These are phyloP conservation scores for Carassius auratus DNA, from an alignment of 2,113 vertebrate genomes.

Conservation along the genomic window DNA sequence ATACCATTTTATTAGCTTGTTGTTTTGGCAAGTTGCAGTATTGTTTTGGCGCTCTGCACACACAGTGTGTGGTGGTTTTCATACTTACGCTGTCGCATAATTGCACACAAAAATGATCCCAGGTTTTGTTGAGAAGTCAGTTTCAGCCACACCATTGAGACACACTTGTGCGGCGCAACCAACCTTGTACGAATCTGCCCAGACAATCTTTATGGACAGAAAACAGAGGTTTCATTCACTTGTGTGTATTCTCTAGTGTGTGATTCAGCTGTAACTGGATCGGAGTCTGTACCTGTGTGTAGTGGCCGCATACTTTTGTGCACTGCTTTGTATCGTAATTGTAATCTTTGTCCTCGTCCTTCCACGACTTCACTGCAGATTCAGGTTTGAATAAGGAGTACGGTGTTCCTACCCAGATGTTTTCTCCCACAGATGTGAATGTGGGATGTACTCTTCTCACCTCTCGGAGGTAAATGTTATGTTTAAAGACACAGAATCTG, in stretches of 20 bases:
- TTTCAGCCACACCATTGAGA: constrained; percentile 48
- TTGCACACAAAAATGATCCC: constrained; percentile 69
- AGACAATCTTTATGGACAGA: constrained; percentile 66
- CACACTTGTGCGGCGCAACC: constrained; percentile 69
- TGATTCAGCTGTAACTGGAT: not conserved
- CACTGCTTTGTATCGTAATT: not conserved
- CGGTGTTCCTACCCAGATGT: constrained; percentile 72
- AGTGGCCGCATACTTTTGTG: constrained; percentile 60
- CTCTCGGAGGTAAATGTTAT: constrained; percentile 55
- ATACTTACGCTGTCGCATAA: constrained; percentile 69
- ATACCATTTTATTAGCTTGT: not conserved
- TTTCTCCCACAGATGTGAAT: constrained; percentile 68
- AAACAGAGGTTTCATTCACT: not conserved
- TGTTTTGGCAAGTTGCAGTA: not conserved
- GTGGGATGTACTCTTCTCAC: constrained; percentile 47
- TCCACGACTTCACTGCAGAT: not conserved
- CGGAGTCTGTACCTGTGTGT: constrained; percentile 66
- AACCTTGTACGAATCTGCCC: constrained; percentile 69
- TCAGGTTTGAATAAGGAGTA: not conserved
- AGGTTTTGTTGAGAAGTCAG: accelerated
- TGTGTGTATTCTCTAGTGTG: not conserved
- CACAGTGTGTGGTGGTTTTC: too few species aligned
- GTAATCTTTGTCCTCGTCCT: constrained; percentile 53
- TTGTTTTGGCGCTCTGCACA: not conserved
- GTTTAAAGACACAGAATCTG: constrained; percentile 51